These are phyloP conservation scores for Brachyalestes nurse DNA, from an alignment of 2,797 vertebrate species.

Conservation along the genomic window DNA sequence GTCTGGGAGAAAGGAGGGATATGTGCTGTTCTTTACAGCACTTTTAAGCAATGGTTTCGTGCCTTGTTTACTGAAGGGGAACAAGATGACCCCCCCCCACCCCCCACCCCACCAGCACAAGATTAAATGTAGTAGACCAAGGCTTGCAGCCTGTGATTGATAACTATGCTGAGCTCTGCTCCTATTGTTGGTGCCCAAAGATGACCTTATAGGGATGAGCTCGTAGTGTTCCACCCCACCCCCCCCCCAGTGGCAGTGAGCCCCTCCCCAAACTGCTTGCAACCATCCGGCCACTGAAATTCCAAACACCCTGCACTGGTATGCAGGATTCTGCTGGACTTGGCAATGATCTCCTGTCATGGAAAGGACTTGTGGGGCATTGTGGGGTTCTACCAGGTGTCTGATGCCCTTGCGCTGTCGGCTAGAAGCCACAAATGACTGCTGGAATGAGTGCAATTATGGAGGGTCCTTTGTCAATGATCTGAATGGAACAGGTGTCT, in stretches of 20 bases:
- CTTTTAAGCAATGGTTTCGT: constrained; percentile 12
- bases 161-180: constrained; percentile 62
- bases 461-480: constrained; percentile 7
- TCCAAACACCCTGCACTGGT: constrained; percentile 79
- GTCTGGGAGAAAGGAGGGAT: no score
- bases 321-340: constrained; percentile 83
- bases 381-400: constrained; percentile 56
- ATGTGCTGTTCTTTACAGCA: no score
- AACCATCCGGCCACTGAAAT: constrained; percentile 75
- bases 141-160: constrained; percentile 32
- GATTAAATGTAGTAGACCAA: neutral
- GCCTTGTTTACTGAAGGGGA: neutral
- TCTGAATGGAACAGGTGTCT: constrained; percentile 29
- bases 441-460: constrained; percentile 13
- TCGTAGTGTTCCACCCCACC: constrained; percentile 67
- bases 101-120: no score
- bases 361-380: constrained; percentile 62
- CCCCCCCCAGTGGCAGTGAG: constrained; percentile 49
- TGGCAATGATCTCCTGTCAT: constrained; percentile 77
- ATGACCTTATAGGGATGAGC: constrained; percentile 89
- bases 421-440: constrained; percentile 31
- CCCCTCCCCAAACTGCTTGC: constrained; percentile 66
- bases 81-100: neutral
- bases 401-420: constrained; percentile 42
- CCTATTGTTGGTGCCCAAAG: constrained; percentile 77